Evolutionary conservation across 2,113 vertebrate species (phyloP).

Genomic region (Xenopus borealis): DNA sequence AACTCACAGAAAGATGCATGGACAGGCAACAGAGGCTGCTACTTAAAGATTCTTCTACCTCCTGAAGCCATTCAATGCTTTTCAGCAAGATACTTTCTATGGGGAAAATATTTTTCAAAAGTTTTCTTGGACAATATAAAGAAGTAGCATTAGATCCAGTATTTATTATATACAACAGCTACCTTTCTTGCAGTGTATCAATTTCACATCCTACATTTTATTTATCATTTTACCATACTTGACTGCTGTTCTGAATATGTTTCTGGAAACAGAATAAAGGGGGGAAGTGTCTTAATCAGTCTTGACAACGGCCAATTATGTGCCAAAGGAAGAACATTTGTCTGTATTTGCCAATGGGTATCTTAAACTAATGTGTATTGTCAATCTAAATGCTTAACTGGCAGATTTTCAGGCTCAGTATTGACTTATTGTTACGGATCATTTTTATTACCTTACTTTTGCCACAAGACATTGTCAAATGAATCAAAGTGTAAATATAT

Average conservation of each 20-base stretch:
- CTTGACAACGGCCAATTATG: constrained; percentile 57
- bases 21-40: constrained; percentile 42
- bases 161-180: no score
- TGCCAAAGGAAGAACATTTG: constrained; percentile 58
- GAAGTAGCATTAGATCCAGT: no score
- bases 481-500: constrained; percentile 45
- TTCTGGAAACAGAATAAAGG: constrained; percentile 20
- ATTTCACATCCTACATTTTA: constrained; percentile 3
- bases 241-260: constrained; percentile 41
- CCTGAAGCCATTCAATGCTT: constrained; percentile 36
- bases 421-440: constrained; percentile 51
- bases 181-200: no score
- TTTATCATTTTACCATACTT: constrained; percentile 2
- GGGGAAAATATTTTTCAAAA: constrained; percentile 48
- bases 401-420: constrained; percentile 53
- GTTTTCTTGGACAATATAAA: constrained; percentile 41
- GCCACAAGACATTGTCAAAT: constrained; percentile 44
- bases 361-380: constrained; percentile 57
- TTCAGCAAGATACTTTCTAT: constrained; percentile 4
- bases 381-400: constrained; percentile 57
- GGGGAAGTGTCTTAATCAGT: constrained; percentile 47
- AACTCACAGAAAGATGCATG: constrained; percentile 52
- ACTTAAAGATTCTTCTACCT: constrained; percentile 46
- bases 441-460: constrained; percentile 43
- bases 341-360: constrained; percentile 59